phyloP scores from a whole-genome alignment of 2,113 vertebrate species.

The Rhinoderma darwinii region DNA sequence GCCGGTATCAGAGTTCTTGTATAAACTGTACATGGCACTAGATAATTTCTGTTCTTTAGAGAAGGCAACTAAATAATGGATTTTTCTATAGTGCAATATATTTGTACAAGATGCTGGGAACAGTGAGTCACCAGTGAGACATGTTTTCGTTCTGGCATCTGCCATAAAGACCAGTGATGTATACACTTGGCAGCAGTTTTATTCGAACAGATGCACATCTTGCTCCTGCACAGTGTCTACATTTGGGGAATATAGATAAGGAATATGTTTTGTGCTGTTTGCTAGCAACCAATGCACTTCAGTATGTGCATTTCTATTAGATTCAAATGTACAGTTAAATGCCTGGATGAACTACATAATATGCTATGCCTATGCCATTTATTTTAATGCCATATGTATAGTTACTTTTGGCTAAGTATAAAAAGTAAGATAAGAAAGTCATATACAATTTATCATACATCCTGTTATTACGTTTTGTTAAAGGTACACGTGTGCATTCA shows the following conservation, averaged over 20 bases:
- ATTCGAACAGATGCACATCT: slow-evolving; percentile 41
- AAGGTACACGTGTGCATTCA: too few relatives aligned
- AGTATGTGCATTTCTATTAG: not conserved
- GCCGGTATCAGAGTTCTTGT: not conserved
- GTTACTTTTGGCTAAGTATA: not conserved
- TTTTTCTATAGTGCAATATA: slow-evolving; percentile 38
- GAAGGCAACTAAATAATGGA: slow-evolving; percentile 25
- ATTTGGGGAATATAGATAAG: slow-evolving; percentile 14
- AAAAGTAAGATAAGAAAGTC: not conserved
- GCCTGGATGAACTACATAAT: not conserved
- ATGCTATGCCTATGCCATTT: not conserved
- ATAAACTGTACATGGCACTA: slow-evolving; percentile 24
- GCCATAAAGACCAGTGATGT: slow-evolving; percentile 43
- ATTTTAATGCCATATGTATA: not conserved
- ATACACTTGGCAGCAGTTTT: slow-evolving; percentile 26
- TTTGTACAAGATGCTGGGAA: slow-evolving; percentile 32
- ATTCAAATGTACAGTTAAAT: not conserved
- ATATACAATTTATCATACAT: too few relatives aligned
- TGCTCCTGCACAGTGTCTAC: slow-evolving; percentile 23
- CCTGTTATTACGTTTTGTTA: too few relatives aligned
- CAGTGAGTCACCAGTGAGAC: slow-evolving; percentile 35
- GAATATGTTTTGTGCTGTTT: not conserved
- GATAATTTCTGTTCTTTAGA: slow-evolving; percentile 20
- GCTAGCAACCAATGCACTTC: not conserved
- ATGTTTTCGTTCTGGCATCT: slow-evolving; percentile 36